Evolutionary conservation across 2,888 invertebrate genomes (phyloP).

Genomic region (Dasypolia templi): DNA sequence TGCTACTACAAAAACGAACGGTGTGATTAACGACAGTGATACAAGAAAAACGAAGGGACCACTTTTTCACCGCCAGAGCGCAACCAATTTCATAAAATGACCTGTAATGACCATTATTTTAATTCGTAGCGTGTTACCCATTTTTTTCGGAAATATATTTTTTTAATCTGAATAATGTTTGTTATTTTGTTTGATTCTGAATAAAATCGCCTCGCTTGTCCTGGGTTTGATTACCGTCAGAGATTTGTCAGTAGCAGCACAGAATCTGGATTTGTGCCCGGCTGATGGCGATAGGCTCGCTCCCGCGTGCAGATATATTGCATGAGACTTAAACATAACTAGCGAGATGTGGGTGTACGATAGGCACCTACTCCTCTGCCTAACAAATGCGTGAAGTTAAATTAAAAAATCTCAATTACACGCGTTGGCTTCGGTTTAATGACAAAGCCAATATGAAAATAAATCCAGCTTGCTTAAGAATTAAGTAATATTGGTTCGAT

Average conservation of each 20-base stretch:
- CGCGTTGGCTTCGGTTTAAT: slow-evolving; percentile 11
- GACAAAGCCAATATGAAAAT: slow-evolving; percentile 37
- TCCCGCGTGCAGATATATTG: no score
- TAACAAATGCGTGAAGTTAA: not conserved
- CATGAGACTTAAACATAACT: not conserved
- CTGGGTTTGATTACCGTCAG: no score
- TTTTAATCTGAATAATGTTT: slow-evolving; percentile 14
- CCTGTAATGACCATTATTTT: slow-evolving; percentile 37
- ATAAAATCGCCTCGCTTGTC: not conserved
- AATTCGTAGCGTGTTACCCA: slow-evolving; percentile 6
- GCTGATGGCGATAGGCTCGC: not conserved
- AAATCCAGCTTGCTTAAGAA: slow-evolving; percentile 27
- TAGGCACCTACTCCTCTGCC: not conserved
- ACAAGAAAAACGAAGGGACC: slow-evolving; percentile 47
- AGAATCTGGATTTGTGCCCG: not conserved
- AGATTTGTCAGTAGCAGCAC: no score
- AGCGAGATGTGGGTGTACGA: no score
- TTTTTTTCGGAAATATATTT: no score
- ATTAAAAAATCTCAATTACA: slow-evolving; percentile 32
- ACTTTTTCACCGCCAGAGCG: slow-evolving; percentile 25
- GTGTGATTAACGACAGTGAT: slow-evolving; percentile 34
- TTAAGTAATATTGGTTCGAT: not conserved
- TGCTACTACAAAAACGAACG: slow-evolving; percentile 21
- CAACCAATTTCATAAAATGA: slow-evolving; percentile 46
- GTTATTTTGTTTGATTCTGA: slow-evolving; percentile 15